Evolutionary conservation across 2,888 invertebrate genomes (phyloP).

Genomic region (Shargacucullia verbasci): DNA sequence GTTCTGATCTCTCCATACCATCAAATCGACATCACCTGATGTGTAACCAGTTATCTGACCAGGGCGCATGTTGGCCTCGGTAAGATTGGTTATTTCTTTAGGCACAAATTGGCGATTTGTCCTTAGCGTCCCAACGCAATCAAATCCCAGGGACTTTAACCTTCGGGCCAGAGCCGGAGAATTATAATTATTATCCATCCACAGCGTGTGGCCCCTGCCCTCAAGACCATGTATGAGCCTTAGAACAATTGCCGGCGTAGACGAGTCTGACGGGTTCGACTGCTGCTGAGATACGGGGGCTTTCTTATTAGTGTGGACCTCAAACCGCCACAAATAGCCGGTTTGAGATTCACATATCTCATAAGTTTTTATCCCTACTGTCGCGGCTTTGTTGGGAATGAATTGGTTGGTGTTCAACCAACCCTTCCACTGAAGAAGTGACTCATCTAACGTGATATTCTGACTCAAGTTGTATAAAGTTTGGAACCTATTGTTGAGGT

Average conservation of each 20-base stretch:
- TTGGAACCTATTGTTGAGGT: too few species aligned
- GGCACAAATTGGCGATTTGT: too few species aligned
- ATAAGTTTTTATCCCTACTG: neutral
- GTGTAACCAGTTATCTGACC: slow-evolving; percentile 23
- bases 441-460: too few species aligned
- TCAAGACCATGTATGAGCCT: neutral
- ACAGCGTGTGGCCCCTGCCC: neutral
- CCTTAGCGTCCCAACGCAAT: too few species aligned
- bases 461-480: too few species aligned
- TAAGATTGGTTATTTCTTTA: too few species aligned
- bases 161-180: neutral
- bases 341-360: slow-evolving; percentile 21
- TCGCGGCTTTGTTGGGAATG: neutral
- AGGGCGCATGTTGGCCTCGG: neutral
- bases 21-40: slow-evolving; percentile 47
- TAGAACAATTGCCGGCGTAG: slow-evolving; percentile 34
- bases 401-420: neutral
- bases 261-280: slow-evolving; percentile 22
- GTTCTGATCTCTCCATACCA: slow-evolving; percentile 48
- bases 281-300: slow-evolving; percentile 3
- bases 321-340: slow-evolving; percentile 53
- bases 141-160: too few species aligned
- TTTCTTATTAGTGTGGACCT: slow-evolving; percentile 36
- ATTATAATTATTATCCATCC: neutral
- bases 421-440: neutral